Percentiles rank a stretch among this genome's conserved stretches.
Evolutionary conservation across 1,140 invertebrate species (phyloP).

Genomic region (Brachionus rotundiformis): DNA sequence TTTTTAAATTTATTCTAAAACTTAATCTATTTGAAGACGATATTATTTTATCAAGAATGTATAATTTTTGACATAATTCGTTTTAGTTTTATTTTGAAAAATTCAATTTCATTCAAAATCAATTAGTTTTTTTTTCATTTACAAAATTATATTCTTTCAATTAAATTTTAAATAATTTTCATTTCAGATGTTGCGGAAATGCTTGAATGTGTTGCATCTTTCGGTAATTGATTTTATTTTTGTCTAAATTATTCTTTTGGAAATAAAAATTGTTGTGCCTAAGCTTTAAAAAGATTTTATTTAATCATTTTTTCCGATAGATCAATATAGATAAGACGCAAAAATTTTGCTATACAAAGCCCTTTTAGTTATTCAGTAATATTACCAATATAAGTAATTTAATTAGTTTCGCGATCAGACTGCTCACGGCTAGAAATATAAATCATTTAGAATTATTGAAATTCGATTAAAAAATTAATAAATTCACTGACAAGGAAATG

Average conservation of each 20-base stretch:
- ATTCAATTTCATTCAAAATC: not conserved
- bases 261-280: not conserved
- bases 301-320: not conserved
- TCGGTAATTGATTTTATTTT: not conserved
- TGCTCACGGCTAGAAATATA: not conserved
- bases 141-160: not conserved
- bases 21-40: too few species aligned
- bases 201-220: not conserved
- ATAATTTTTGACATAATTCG: too few species aligned
- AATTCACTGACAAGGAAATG: too few species aligned
- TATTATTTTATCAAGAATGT: too few species aligned
- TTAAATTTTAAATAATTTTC: not conserved
- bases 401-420: not conserved
- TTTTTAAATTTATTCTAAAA: too few species aligned
- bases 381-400: too few species aligned
- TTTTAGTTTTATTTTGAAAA: not conserved
- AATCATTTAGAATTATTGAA: too few species aligned
- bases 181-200: not conserved
- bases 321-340: not conserved
- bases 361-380: too few species aligned
- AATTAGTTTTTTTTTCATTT: not conserved
- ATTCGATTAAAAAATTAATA: too few species aligned
- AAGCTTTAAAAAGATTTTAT: too few species aligned
- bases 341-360: not conserved
- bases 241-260: not conserved